Evolutionary conservation across 2,797 vertebrate genomes (phyloP).

Genomic region (Syngnathus rostellatus): DNA sequence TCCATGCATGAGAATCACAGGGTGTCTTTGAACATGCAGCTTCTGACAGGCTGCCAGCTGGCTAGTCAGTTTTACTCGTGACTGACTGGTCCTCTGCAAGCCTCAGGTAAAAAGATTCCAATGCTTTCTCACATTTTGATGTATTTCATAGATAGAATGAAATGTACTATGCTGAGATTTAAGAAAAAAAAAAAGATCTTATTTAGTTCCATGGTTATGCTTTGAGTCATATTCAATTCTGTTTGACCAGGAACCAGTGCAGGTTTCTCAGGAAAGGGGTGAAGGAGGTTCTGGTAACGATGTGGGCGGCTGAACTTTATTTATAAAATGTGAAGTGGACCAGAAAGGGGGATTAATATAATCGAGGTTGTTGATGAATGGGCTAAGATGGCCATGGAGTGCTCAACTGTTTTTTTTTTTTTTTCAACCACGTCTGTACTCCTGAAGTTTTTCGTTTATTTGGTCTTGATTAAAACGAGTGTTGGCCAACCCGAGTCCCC

Average conservation of each 20-base stretch:
- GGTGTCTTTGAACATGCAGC: neutral
- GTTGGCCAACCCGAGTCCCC: no score
- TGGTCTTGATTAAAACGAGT: no score
- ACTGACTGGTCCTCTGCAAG: neutral
- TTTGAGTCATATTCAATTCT: neutral
- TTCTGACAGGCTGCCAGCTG: conserved; percentile 7
- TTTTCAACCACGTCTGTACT: no score
- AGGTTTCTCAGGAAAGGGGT: neutral
- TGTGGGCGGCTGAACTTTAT: neutral
- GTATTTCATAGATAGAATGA: neutral
- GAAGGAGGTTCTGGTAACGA: neutral
- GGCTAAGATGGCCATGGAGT: no score
- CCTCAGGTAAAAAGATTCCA: neutral
- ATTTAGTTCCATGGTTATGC: neutral
- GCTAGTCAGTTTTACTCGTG: neutral
- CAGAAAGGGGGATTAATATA: no score
- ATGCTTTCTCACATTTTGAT: neutral
- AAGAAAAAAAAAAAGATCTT: neutral
- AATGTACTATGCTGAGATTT: neutral
- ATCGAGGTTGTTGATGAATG: no score
- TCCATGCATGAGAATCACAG: neutral
- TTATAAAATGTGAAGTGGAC: neutral
- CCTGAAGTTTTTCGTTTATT: no score
- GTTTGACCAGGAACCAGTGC: neutral
- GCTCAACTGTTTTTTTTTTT: no score